These are phyloP conservation scores for Hypolimnas misippus DNA, from an alignment of 2,888 invertebrate species.

Conservation along the genomic window DNA sequence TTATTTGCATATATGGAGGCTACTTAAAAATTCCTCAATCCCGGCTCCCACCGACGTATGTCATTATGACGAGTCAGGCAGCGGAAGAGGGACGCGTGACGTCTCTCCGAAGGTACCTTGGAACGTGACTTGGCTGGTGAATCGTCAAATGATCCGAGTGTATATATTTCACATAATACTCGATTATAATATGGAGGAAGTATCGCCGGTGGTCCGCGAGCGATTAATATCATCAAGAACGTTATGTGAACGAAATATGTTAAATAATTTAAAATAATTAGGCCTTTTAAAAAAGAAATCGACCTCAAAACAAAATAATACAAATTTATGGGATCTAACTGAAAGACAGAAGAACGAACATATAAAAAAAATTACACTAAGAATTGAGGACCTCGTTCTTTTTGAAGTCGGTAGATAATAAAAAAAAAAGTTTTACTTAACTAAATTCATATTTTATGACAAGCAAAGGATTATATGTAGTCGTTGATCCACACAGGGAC, in stretches of 20 bases:
- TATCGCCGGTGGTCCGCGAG: constrained; percentile 18
- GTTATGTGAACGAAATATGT: not conserved
- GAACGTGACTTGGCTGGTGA: constrained; percentile 66
- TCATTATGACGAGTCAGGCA: constrained; percentile 56
- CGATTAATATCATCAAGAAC: not conserved
- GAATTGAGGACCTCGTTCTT: too few species aligned
- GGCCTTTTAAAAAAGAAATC: too few species aligned
- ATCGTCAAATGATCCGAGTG: constrained; percentile 44
- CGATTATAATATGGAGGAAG: constrained; percentile 29
- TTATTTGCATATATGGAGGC: constrained; percentile 41
- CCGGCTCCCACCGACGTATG: constrained; percentile 41
- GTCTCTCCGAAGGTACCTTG: constrained; percentile 63
- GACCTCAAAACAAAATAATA: too few species aligned
- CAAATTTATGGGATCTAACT: too few species aligned
- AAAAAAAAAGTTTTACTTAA: too few species aligned
- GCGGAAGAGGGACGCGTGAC: constrained; percentile 77
- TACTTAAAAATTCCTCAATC: constrained; percentile 46
- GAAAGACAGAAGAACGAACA: too few species aligned
- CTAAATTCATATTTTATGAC: too few species aligned
- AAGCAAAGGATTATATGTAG: too few species aligned
- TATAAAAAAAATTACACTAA: too few species aligned
- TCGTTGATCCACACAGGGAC: too few species aligned
- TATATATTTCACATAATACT: constrained; percentile 49
- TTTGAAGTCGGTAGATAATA: too few species aligned
- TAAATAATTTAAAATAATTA: too few species aligned